phyloP scores from a whole-genome alignment of 2,797 vertebrate genomes.

The Crossoptilon crossoptilon region DNA sequence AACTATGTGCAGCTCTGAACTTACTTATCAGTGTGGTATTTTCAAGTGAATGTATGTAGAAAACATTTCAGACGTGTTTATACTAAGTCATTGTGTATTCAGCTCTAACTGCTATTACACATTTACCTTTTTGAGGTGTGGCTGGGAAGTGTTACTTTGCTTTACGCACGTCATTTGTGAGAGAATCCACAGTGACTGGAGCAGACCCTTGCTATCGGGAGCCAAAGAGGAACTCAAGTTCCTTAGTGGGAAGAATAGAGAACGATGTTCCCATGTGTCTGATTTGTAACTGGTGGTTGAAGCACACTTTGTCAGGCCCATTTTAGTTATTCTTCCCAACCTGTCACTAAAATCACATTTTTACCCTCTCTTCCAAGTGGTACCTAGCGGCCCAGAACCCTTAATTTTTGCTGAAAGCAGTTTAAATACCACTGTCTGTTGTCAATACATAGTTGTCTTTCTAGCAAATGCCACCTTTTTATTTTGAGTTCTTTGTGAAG shows the following conservation, averaged over 20 bases:
- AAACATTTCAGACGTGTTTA: neutral
- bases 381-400: neutral
- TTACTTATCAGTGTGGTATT: neutral
- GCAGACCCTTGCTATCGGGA: neutral
- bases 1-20: neutral
- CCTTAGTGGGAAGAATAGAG: fast-evolving
- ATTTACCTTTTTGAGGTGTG: neutral
- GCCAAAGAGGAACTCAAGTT: neutral
- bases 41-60: neutral
- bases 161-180: neutral
- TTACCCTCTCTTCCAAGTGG: neutral
- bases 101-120: neutral
- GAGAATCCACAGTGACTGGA: neutral
- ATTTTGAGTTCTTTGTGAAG: neutral
- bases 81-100: neutral
- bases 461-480: neutral
- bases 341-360: neutral
- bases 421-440: neutral
- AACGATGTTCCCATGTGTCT: neutral
- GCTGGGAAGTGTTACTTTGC: neutral
- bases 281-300: neutral
- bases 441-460: neutral
- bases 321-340: neutral
- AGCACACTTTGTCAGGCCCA: neutral
- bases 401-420: constrained; percentile 4